Evolutionary conservation across 1,140 invertebrate genomes (phyloP).

Genomic region (Conus betulinus): DNA sequence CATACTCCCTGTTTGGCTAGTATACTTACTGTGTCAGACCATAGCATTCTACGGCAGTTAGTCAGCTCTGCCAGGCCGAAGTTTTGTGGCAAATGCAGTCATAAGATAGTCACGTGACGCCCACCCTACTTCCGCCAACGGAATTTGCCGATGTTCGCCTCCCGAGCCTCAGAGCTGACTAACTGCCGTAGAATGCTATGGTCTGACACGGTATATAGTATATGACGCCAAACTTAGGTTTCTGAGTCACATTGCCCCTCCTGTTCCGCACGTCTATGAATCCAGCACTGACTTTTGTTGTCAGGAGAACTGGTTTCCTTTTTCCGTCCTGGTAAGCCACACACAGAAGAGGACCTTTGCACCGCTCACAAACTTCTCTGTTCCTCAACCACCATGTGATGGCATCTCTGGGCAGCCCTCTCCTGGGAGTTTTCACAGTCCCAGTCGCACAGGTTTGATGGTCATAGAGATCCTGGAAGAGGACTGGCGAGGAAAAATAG

Average conservation of each 20-base stretch:
- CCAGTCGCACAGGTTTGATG: background rate
- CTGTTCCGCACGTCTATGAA: background rate
- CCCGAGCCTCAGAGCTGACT: too few relatives aligned
- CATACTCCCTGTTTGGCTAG: too few relatives aligned
- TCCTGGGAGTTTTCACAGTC: background rate
- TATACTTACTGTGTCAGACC: too few relatives aligned
- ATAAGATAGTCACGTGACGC: too few relatives aligned
- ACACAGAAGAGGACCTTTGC: conserved; percentile 16
- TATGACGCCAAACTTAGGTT: too few relatives aligned
- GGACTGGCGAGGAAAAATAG: background rate
- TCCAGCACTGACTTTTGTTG: background rate
- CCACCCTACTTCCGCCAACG: too few relatives aligned
- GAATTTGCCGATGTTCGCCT: too few relatives aligned
- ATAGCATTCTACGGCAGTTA: too few relatives aligned
- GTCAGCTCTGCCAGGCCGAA: too few relatives aligned
- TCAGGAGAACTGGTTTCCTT: background rate
- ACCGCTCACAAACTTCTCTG: background rate
- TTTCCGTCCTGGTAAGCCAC: conserved; percentile 12
- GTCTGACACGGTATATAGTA: too few relatives aligned
- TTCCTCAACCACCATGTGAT: background rate
- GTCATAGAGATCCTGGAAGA: background rate
- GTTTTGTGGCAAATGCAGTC: too few relatives aligned
- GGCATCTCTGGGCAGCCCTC: background rate
- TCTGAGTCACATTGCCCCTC: background rate
- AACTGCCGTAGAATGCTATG: too few relatives aligned